phyloP scores from a whole-genome alignment of 2,113 vertebrate genomes.

The Hemibagrus wyckioides region DNA sequence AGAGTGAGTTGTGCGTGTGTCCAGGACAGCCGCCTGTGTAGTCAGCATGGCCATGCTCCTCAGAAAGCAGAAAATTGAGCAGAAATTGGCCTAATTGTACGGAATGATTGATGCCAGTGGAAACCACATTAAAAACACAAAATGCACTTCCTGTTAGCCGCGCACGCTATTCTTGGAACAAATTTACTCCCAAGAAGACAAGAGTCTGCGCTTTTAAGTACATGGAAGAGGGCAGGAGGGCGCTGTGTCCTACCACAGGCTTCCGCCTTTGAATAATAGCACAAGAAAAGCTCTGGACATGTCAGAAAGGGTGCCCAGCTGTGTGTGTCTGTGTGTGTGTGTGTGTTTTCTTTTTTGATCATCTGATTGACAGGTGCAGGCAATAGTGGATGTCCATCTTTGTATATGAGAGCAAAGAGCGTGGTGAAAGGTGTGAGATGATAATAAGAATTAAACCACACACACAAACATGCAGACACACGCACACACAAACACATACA shows the following conservation, averaged over 20 bases:
- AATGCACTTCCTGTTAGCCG: slow-evolving; percentile 77
- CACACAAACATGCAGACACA: slow-evolving; percentile 39
- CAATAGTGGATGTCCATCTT: slow-evolving; percentile 47
- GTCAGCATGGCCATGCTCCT: slow-evolving; percentile 84
- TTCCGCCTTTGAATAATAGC: slow-evolving; percentile 52
- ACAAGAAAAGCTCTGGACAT: slow-evolving; percentile 29
- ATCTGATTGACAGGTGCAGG: slow-evolving; percentile 48
- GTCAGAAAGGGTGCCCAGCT: slow-evolving; percentile 36
- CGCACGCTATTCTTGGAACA: slow-evolving; percentile 68
- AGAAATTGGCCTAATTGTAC: slow-evolving; percentile 88
- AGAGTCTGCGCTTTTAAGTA: slow-evolving; percentile 48
- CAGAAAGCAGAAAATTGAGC: slow-evolving; percentile 86
- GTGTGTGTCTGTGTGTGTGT: slow-evolving; percentile 2
- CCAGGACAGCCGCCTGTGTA: slow-evolving; percentile 88
- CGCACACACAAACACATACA: slow-evolving; percentile 48
- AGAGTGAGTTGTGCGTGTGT: slow-evolving; percentile 60
- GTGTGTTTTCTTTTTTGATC: slow-evolving; percentile 21
- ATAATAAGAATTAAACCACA: slow-evolving; percentile 49
- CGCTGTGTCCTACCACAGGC: slow-evolving; percentile 60
- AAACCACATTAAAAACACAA: slow-evolving; percentile 84
- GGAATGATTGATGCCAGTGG: slow-evolving; percentile 91
- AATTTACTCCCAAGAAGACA: slow-evolving; percentile 66
- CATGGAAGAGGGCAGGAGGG: slow-evolving; percentile 59
- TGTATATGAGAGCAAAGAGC: slow-evolving; percentile 45
- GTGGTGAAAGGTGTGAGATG: slow-evolving; percentile 53